A percentile compares a stretch with the other conserved stretches of the same genome.
Evolutionary conservation across 1,140 invertebrate genomes (phyloP).

Genomic region (Drosophila arawakana): DNA sequence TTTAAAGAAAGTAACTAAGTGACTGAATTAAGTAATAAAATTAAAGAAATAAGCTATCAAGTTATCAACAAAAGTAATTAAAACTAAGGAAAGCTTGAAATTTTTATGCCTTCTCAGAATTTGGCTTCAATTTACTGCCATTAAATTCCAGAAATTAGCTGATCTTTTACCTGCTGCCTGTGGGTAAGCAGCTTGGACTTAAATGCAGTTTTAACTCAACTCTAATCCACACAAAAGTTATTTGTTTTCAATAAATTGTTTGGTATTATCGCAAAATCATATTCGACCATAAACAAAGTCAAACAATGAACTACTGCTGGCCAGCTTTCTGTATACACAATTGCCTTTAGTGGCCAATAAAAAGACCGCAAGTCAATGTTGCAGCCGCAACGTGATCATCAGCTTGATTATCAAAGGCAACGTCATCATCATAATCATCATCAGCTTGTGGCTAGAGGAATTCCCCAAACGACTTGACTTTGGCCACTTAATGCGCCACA

Average conservation of each 20-base stretch:
- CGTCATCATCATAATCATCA: conserved; percentile 8
- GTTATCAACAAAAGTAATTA: not conserved
- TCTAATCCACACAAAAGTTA: conserved; percentile 17
- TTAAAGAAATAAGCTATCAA: not conserved
- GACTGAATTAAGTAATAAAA: not conserved
- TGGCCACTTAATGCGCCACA: conserved; percentile 80
- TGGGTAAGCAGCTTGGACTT: not conserved
- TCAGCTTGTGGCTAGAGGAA: conserved; percentile 51
- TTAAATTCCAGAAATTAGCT: not conserved
- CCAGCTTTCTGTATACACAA: conserved; percentile 64
- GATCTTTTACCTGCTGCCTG: conserved; percentile 8
- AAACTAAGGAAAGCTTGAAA: too few relatives aligned
- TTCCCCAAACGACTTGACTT: conserved; percentile 47
- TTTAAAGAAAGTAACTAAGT: not conserved
- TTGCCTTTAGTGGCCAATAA: conserved; percentile 72
- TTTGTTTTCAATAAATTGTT: conserved; percentile 52
- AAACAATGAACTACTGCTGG: conserved; percentile 34
- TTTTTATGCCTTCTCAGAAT: too few relatives aligned
- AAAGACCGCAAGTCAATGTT: conserved; percentile 38
- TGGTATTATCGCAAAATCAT: conserved; percentile 64
- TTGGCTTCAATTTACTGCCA: not conserved
- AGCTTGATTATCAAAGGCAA: conserved; percentile 25
- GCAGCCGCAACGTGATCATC: conserved; percentile 57
- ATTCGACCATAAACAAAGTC: conserved; percentile 57
- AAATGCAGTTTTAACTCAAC: conserved; percentile 4